Base-by-base conservation (phyloP, 2,113 vertebrate genomes). In the Chloroceryle aenea region DNA sequence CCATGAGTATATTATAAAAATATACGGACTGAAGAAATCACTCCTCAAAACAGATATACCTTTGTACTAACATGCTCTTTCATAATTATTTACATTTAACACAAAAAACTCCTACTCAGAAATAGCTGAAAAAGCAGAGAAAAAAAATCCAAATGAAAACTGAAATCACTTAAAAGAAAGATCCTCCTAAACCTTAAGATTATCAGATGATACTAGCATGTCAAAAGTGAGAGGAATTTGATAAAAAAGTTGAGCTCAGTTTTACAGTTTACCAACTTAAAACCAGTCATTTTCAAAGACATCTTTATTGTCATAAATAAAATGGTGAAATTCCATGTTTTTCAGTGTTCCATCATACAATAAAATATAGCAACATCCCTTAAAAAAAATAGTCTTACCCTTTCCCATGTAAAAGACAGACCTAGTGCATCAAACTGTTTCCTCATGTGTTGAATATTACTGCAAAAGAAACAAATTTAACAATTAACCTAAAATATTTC, bases 381-480 rank as follows among this genome's bases (percentile, higher is more conserved):
- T 52, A 12, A 50, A 34, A 50, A 89, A 50, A 89, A 17, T 59
- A 53, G 64, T 95, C 99, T 99, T 98, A 99, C 99, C 98, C 98
- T 97, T 68, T 99, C 99, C 99, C 99, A 99, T 81, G 98, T 99
- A 97, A 99, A 99, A 94, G 98, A 99, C 64, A 99, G 98, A 64
- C 99, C 98, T 20, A 99, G 98, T 40, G 94, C 98, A 87, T 99
- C 98, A 66, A 99, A 98, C 97, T 99, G 99, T 73, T 99, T 93
- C 87, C 98, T 97, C 99, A 99, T 99, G 90, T 98, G 98, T 95
- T 98, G 88, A 86, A 99, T 99, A 72, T 99, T 99, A 93, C 99
- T 99, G 98, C 9, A 94, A 95, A 97, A 50, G 48, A 50, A 50
- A 50, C 48, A 50, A 50, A 50, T 50, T 23, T 50, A 14, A 50